These are phyloP conservation scores for Philaenus spumarius DNA, from an alignment of 1,140 invertebrate species.

Conservation along the genomic window DNA sequence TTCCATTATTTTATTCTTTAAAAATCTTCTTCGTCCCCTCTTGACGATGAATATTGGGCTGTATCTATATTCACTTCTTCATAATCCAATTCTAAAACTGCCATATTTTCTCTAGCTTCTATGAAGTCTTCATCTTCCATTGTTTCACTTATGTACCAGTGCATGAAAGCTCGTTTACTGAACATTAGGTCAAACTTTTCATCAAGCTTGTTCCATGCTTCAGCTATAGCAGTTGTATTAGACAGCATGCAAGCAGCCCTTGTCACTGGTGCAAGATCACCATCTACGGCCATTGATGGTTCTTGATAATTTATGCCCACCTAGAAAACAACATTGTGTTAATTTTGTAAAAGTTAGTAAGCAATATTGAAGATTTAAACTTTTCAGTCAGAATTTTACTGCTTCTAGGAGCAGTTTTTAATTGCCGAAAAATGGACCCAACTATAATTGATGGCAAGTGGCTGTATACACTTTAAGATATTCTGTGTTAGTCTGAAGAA, in stretches of 20 bases:
- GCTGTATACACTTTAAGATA: too few relatives aligned
- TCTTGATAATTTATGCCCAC: constrained; percentile 30
- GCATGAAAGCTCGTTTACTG: constrained; percentile 76
- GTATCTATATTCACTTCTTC: constrained; percentile 68
- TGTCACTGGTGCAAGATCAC: constrained; percentile 29
- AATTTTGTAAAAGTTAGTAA: too few relatives aligned
- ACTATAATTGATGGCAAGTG: too few relatives aligned
- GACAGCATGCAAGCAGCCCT: constrained; percentile 68
- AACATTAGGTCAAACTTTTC: constrained; percentile 82
- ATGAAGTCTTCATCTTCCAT: constrained; percentile 84
- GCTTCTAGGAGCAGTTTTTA: too few relatives aligned
- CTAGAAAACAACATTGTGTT: constrained; percentile 3
- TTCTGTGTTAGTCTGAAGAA: too few relatives aligned
- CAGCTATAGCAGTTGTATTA: constrained; percentile 74
- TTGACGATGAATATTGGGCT: not conserved
- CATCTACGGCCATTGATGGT: constrained; percentile 16
- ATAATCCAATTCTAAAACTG: constrained; percentile 78
- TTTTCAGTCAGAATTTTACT: too few relatives aligned
- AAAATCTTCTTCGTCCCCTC: too few relatives aligned
- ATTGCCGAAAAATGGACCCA: too few relatives aligned
- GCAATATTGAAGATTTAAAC: too few relatives aligned
- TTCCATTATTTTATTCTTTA: too few relatives aligned
- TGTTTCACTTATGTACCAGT: constrained; percentile 81
- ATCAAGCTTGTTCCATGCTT: constrained; percentile 70
- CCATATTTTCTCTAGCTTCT: constrained; percentile 79